Evolutionary conservation across 1,140 invertebrate species (phyloP), one percentile per base, ranked within the genome.

Genomic region (Caenorhabditis tropicalis): DNA sequence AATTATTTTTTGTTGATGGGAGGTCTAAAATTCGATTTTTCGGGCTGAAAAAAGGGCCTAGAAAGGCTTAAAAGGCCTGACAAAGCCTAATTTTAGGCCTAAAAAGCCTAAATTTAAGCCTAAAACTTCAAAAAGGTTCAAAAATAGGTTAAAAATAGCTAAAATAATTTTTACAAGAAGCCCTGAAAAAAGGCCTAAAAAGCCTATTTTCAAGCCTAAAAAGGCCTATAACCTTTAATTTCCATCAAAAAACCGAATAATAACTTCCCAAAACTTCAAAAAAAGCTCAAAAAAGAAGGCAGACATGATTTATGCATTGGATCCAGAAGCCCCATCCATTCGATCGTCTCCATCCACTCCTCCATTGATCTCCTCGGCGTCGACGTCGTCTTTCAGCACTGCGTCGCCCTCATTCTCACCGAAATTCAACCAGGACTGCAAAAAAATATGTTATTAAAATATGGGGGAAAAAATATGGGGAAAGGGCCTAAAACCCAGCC

Each of bases 361-460:
- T 4, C 15, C 33, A 24, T 4, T 36, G n/a, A 21, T 31, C 29
- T 74, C 65, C 19, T 43, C 65, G 15, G 16, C 19, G 6, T 43
- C 65, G 6, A 39, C 36, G 65, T 60, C 48, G 31, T 83, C 81
- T 24, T 87, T 85, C n/a, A 80, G 24, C 79, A 86, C 86, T 43
- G 56, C 74, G 15, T 89, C 86, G 16, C 81, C 88, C 56, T 88
- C 88, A 31, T 88, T 88, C 43, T 89, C 88, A 29, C 86, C 53
- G 65, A 89, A 90, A 51, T 86, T 81, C 80, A 90, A 48, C 88
- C 88, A 89, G 10, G 88, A 89, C 88, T 89, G 74, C 48, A 88
- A 83, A 43, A 79, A 60, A 43, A 33, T 9, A 43, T n/a, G 33
- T 65, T 82, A n/a, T 39, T 27, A 7, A 6, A 82, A 39, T 21